Evolutionary conservation across 2,888 invertebrate species (phyloP), one percentile per base, ranked within the genome.

Genomic region (Eupithecia centaureata): DNA sequence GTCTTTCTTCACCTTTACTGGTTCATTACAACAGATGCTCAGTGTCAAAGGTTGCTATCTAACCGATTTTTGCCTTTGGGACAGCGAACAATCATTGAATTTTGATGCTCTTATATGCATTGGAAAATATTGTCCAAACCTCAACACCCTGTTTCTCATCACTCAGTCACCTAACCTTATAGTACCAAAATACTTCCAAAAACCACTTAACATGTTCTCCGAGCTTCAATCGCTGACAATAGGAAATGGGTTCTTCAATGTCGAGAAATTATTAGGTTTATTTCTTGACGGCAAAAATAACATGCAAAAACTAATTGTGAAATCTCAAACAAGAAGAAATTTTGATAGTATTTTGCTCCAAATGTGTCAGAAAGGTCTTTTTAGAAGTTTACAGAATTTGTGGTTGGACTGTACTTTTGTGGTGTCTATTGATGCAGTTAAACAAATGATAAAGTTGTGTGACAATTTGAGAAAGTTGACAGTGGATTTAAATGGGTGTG

Each of bases 331-430:
- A 0, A 92, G 88, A 75, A 84, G 83, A n/a, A 86, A 85, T 70
- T 82, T 92, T 64, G 91, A 91, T 65, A 81, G 83, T 2, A 87
- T 85, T 1, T 74, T 94, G 69, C 69, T 86, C 64, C 78, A 86
- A 76, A 82, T 92, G 70, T 74, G 93, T 72, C 78, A 84, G 27
- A 89, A 85, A 68, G 90, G 91, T 67, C 82, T 82, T 79, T 84
- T 94, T 42, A 87, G 77, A 60, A 86, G 88, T 75, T 72, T 94
- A 1, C 78, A 78, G 57, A 83, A 82, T 75, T 78, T 94, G 62
- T 93, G 93, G 92, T 82, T 94, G 74, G 94, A 94, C 73, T 92
- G 92, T 75, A 92, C 93, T 5, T 81, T 93, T 61, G 89, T 88
- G 71, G 88, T 93, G 18, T 90, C 93, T 0, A 89, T 87, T 65